phyloP scores from a whole-genome alignment of 2,888 invertebrate species.

The Harmothoe impar region DNA sequence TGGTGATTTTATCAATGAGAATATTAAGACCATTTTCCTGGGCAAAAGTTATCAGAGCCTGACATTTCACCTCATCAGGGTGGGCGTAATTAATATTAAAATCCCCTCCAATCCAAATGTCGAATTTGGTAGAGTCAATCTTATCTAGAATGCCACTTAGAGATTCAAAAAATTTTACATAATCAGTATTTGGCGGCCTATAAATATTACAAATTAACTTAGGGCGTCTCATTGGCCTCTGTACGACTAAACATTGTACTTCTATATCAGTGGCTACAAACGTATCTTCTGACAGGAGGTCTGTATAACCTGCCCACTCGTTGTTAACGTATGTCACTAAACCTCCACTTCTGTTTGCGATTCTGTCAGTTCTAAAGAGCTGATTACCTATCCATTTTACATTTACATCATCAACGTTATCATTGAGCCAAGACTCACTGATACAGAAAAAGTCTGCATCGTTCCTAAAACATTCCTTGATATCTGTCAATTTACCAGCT shows the following conservation, averaged over 20 bases:
- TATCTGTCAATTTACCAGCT: not conserved
- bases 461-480: not conserved
- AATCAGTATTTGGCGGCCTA: not conserved
- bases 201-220: not conserved
- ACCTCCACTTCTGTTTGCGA: not conserved
- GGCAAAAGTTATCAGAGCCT: not conserved
- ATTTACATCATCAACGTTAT: not conserved
- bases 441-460: conserved; percentile 2
- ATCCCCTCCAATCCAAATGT: not conserved
- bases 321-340: not conserved
- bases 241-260: not conserved
- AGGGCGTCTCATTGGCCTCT: not conserved
- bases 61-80: not conserved
- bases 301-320: not conserved
- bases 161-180: not conserved
- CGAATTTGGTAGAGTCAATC: too few species aligned
- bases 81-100: not conserved
- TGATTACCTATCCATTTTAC: not conserved
- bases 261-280: not conserved
- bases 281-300: not conserved
- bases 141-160: not conserved
- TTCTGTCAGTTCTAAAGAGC: not conserved
- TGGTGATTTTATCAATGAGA: not conserved
- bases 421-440: not conserved
- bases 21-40: not conserved